Percentiles rank a stretch among this genome's conserved stretches.
Evolutionary conservation across 2,797 vertebrate species (phyloP).

Genomic region (Fistularia commersonii): DNA sequence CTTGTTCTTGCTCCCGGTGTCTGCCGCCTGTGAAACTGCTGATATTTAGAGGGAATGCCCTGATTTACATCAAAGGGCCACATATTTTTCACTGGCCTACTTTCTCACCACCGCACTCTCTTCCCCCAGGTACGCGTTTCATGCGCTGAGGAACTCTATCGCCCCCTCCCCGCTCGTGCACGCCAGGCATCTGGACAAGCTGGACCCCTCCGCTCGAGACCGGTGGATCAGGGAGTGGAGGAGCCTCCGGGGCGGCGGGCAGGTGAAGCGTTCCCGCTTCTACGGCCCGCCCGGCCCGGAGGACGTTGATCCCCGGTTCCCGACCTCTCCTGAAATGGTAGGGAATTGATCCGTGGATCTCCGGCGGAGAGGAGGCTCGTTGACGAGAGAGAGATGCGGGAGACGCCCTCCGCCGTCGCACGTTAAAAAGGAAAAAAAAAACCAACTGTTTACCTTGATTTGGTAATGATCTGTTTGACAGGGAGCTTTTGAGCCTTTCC

Average conservation of each 20-base stretch:
- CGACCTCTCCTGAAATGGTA: slow-evolving; percentile 15
- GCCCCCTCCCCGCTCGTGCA: slow-evolving; percentile 70
- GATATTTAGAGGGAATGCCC: slow-evolving; percentile 71
- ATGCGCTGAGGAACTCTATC: slow-evolving; percentile 81
- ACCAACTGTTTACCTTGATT: too few species aligned
- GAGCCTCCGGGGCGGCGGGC: slow-evolving; percentile 49
- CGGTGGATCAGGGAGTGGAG: slow-evolving; percentile 79
- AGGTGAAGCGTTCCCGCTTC: slow-evolving; percentile 32
- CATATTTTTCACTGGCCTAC: slow-evolving; percentile 76
- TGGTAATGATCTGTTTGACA: slow-evolving; percentile 26
- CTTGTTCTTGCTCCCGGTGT: slow-evolving; percentile 30
- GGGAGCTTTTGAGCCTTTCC: slow-evolving; percentile 26
- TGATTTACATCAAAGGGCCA: slow-evolving; percentile 75
- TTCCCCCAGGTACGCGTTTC: slow-evolving; percentile 82
- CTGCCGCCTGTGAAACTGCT: slow-evolving; percentile 54
- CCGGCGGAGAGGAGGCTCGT: neutral
- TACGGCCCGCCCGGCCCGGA: slow-evolving; percentile 33
- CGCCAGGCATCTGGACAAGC: slow-evolving; percentile 81
- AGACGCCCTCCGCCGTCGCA: too few species aligned
- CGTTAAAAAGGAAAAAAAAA: neutral
- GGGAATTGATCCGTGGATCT: slow-evolving; percentile 30
- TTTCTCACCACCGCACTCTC: slow-evolving; percentile 65
- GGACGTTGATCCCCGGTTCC: slow-evolving; percentile 17
- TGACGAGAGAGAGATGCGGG: neutral
- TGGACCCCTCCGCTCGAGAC: slow-evolving; percentile 68